Base-by-base conservation (phyloP, 2,888 invertebrate genomes). In the Neocrepidodera transversa region DNA sequence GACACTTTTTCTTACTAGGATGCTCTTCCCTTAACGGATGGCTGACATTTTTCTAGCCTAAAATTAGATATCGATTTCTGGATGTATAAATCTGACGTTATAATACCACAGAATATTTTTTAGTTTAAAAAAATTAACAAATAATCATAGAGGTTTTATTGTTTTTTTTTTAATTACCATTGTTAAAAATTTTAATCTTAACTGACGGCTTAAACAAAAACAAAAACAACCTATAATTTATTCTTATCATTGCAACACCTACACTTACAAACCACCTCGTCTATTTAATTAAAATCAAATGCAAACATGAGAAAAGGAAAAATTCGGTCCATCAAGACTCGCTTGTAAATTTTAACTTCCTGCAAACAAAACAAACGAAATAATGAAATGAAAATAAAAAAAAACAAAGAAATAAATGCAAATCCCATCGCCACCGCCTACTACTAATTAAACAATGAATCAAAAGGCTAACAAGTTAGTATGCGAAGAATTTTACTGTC, bases 361-460 rank as follows among this genome's bases (percentile, higher is more conserved):
- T 17, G 6, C 38, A 38, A 38, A 38, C 38, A 17, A 38, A 38
- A 3, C 17, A 38, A 38, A 38, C 10, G 17, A 38, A n/a, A 17
- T 38, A 38, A 32, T 17, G 13, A 32, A 36, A 50, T 23, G 16
- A 38, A 38, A 38, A 38, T 2, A 10, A 2, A 35, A 35, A 38
- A 45, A 26, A n/a, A 26, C 14, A 14, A 43, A 7, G 43, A 28
- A 45, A 45, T 14, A 18, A 45, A 45, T 45, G 45, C 45, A 54
- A 54, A 54, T 47, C 17, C 53, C 54, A 38, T 54, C 54, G 45
- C 54, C 54, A 36, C 54, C 54, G 45, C 47, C 54, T 54, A 54
- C 54, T 36, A 42, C 54, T 54, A 54, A 54, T 54, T 54, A 54
- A 54, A 54, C 54, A 54, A 47, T 54, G 45, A 23, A 54, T 54